phyloP scores from a whole-genome alignment of 2,113 vertebrate species.

The Polyodon spathula region DNA sequence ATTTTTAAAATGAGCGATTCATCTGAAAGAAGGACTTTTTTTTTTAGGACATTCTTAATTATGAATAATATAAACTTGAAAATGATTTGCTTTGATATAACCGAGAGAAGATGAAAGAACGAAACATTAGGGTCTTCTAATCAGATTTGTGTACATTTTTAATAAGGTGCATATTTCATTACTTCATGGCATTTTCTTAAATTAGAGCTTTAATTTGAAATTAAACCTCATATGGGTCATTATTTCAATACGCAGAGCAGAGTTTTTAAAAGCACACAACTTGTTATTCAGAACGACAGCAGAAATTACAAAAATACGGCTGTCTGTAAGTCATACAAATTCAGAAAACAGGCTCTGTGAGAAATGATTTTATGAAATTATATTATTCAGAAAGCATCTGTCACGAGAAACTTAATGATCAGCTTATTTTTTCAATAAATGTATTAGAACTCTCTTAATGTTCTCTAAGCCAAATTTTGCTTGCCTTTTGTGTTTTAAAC shows the following conservation, averaged over 20 bases:
- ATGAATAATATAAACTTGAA: too few species aligned
- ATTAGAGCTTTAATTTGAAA: constrained; percentile 55
- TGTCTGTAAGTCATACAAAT: too few species aligned
- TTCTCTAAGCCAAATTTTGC: constrained; percentile 31
- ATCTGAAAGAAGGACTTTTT: too few species aligned
- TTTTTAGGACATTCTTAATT: too few species aligned
- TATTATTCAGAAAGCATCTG: constrained; percentile 54
- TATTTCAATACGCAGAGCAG: constrained; percentile 18
- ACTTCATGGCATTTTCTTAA: constrained; percentile 42
- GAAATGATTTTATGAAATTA: constrained; percentile 32
- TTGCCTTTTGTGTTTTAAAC: constrained; percentile 32
- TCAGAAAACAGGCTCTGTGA: constrained; percentile 42
- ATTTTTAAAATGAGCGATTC: too few species aligned
- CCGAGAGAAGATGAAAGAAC: constrained; percentile 36
- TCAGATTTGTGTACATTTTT: constrained; percentile 59
- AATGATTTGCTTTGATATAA: constrained; percentile 41
- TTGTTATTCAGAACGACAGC: too few species aligned
- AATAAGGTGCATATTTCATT: constrained; percentile 62
- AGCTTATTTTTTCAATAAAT: constrained; percentile 51
- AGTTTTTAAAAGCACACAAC: too few species aligned
- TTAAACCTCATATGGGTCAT: constrained; percentile 46
- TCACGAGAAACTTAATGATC: too few species aligned
- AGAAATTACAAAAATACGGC: too few species aligned
- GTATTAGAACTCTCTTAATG: constrained; percentile 35
- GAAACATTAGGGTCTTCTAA: constrained; percentile 58